phyloP scores from a whole-genome alignment of 2,888 invertebrate species.

The Latrodectus elegans region DNA sequence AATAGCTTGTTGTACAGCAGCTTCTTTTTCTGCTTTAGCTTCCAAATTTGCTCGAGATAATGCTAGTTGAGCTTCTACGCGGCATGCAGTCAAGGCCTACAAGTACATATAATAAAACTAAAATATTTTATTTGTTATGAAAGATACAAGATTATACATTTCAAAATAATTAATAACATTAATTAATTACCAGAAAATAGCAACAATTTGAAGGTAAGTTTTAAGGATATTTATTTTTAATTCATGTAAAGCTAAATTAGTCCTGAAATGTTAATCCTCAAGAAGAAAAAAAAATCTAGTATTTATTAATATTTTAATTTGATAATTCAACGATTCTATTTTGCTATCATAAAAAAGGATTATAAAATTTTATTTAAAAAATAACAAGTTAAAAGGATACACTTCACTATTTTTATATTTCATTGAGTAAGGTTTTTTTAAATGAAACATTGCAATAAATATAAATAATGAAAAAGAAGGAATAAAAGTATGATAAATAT shows the following conservation, averaged over 20 bases:
- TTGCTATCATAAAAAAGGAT: too few relatives aligned
- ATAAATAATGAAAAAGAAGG: too few relatives aligned
- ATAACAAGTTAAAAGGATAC: too few relatives aligned
- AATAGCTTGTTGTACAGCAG: conserved; percentile 74
- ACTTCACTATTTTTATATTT: too few relatives aligned
- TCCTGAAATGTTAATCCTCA: neutral
- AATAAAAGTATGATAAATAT: too few relatives aligned
- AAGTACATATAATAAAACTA: conserved; percentile 31
- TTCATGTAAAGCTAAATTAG: neutral
- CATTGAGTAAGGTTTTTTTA: too few relatives aligned
- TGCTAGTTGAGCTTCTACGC: conserved; percentile 74
- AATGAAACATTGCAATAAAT: too few relatives aligned
- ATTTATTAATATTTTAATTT: too few relatives aligned
- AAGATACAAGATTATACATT: neutral
- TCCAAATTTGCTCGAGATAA: conserved; percentile 74
- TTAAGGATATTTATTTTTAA: neutral
- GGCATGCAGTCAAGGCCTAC: conserved; percentile 74
- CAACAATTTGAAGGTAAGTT: neutral
- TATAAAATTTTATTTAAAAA: too few relatives aligned
- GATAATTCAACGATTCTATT: too few relatives aligned
- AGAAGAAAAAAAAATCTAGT: neutral
- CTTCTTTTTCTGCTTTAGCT: conserved; percentile 74
- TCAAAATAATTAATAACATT: neutral
- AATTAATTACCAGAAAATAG: neutral
- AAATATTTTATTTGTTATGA: neutral